phyloP scores from a whole-genome alignment of 35 echinoderm and acorn worm species.

The Stichopus chloronotus region DNA sequence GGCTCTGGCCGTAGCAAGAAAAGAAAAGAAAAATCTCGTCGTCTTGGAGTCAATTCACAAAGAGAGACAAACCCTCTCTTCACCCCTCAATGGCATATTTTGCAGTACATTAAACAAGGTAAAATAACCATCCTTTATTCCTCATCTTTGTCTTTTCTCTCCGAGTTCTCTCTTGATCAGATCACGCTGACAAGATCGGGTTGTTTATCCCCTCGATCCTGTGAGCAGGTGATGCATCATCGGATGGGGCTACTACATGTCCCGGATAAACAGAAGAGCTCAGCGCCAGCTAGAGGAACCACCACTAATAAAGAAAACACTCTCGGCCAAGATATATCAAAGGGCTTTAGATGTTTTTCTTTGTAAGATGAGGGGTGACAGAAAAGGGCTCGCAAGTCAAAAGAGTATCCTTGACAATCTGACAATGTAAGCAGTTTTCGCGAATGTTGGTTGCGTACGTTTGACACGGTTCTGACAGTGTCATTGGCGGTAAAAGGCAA shows the following conservation, averaged over 20 bases:
- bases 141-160: background rate
- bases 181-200: background rate
- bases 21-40: background rate
- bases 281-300: background rate
- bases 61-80: slow-evolving; percentile 28
- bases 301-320: slow-evolving; percentile 12
- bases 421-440: background rate
- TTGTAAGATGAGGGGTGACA: background rate
- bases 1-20: background rate
- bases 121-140: slow-evolving; percentile 33
- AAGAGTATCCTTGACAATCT: slow-evolving; percentile 16
- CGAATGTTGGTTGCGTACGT: background rate
- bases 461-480: background rate
- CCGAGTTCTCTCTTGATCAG: background rate
- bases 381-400: background rate
- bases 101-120: slow-evolving; percentile 54
- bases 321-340: slow-evolving; percentile 25
- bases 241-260: background rate
- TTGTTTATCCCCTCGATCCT: background rate
- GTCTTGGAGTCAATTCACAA: slow-evolving; percentile 9
- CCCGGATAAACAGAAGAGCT: background rate
- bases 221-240: background rate
- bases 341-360: slow-evolving; percentile 32
- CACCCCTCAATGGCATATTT: slow-evolving; percentile 36
- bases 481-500: background rate